A percentile compares a stretch with the other conserved stretches of the same genome.
Conservation (phyloP, 2,888 invertebrate genomes). For the Scaptomyza polygonia region DNA sequence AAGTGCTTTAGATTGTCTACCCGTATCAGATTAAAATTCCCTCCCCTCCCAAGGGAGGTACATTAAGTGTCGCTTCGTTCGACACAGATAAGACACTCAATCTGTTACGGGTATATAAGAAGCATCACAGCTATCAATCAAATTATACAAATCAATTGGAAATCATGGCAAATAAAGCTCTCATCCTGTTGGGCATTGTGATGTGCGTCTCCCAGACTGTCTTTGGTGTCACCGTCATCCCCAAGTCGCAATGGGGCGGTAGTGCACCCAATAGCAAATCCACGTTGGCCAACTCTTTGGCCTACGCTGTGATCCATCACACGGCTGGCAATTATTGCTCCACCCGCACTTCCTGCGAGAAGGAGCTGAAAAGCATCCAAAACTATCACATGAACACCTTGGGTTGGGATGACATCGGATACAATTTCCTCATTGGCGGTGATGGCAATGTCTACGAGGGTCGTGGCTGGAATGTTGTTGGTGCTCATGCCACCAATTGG, state of each 20-base stretch:
- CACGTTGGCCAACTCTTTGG: conserved; percentile 57
- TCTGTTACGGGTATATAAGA: conserved; percentile 48
- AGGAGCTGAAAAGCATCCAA: conserved; percentile 79
- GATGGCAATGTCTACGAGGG: conserved; percentile 83
- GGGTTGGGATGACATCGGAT: conserved; percentile 82
- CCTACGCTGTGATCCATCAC: conserved; percentile 79
- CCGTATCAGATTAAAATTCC: conserved; percentile 56
- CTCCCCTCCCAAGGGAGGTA: conserved; percentile 1
- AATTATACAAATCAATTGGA: conserved; percentile 29
- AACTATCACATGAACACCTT: conserved; percentile 77
- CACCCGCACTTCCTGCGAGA: conserved; percentile 68
- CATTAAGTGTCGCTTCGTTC: conserved; percentile 22
- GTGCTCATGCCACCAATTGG: conserved; percentile 80
- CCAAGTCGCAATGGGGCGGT: conserved; percentile 78
- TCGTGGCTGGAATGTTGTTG: conserved; percentile 78
- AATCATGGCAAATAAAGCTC: conserved; percentile 68
- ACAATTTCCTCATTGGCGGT: conserved; percentile 81
- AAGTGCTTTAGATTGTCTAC: conserved; percentile 45
- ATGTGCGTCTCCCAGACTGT: conserved; percentile 62
- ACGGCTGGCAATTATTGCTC: conserved; percentile 76
- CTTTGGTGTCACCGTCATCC: conserved; percentile 66
- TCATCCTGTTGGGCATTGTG: conserved; percentile 63
- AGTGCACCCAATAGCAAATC: conserved; percentile 67
- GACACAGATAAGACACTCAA: conserved; percentile 49
- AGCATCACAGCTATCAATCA: background rate